These are phyloP conservation scores for Tapirus terrestris DNA, from an alignment of 2,113 vertebrate genomes.

Conservation along the genomic window DNA sequence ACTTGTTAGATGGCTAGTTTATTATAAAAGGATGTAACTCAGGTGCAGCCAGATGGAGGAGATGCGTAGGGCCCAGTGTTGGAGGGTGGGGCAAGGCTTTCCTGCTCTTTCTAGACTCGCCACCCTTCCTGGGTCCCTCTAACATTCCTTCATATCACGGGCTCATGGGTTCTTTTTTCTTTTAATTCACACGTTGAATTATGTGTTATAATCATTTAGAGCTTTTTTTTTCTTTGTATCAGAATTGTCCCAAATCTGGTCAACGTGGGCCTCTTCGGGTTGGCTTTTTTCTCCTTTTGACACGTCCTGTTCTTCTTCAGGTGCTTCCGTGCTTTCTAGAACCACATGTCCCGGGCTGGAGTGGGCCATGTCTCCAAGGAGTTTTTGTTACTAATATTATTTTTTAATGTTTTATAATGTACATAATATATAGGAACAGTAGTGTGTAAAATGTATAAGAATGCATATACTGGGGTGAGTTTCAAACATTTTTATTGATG, in stretches of 20 bases:
- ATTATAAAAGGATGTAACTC: background rate
- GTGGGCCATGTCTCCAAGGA: background rate
- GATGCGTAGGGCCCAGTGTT: background rate
- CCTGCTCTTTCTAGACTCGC: fast-evolving
- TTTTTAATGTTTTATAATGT: background rate
- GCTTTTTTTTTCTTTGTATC: background rate
- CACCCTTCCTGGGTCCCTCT: fast-evolving
- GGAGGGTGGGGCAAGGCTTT: background rate
- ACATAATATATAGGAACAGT: background rate
- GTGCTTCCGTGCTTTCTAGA: background rate
- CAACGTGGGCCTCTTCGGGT: background rate
- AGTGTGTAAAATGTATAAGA: background rate
- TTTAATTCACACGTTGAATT: background rate
- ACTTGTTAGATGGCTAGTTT: background rate
- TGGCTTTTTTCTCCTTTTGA: background rate
- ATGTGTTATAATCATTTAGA: background rate
- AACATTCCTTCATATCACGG: background rate
- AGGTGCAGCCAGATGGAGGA: background rate
- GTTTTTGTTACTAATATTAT: background rate
- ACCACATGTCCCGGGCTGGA: background rate
- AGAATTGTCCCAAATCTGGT: background rate
- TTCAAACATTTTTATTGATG: background rate
- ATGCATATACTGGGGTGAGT: background rate
- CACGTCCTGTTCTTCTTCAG: background rate
- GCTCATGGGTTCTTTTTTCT: background rate